Evolutionary conservation across 2,888 invertebrate genomes (phyloP).

Genomic region (Anorthoa munda): DNA sequence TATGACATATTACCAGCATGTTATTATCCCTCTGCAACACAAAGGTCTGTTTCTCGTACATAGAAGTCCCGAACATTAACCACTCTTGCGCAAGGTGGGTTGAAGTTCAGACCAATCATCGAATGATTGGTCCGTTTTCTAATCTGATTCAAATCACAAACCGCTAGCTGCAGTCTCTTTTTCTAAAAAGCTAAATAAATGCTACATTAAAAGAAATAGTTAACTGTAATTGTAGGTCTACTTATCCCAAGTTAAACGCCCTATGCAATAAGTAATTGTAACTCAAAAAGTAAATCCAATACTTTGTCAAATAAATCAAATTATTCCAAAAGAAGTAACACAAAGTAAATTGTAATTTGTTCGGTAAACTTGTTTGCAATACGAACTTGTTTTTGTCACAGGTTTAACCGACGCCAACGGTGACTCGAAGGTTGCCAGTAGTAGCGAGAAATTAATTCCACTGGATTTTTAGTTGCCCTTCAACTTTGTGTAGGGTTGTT

Average conservation of each 20-base stretch:
- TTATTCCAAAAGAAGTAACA: constrained; percentile 37
- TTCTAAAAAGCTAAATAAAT: no score
- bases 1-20: neutral
- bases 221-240: neutral
- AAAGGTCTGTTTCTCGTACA: no score
- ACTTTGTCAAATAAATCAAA: constrained; percentile 46
- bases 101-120: no score
- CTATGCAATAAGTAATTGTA: constrained; percentile 14
- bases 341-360: constrained; percentile 56
- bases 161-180: no score
- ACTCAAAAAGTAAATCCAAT: constrained; percentile 35
- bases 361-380: constrained; percentile 56
- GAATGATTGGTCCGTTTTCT: no score
- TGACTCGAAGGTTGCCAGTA: constrained; percentile 41
- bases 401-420: constrained; percentile 42
- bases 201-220: neutral
- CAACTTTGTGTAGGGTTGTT: constrained; percentile 18
- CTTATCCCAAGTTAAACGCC: neutral
- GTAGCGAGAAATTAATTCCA: constrained; percentile 53
- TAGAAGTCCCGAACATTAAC: no score
- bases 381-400: constrained; percentile 47
- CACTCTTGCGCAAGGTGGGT: no score
- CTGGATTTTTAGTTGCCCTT: constrained; percentile 27
- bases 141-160: no score
- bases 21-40: no score